phyloP scores from a whole-genome alignment of 2,888 invertebrate species.

The Carterocephalus palaemon region DNA sequence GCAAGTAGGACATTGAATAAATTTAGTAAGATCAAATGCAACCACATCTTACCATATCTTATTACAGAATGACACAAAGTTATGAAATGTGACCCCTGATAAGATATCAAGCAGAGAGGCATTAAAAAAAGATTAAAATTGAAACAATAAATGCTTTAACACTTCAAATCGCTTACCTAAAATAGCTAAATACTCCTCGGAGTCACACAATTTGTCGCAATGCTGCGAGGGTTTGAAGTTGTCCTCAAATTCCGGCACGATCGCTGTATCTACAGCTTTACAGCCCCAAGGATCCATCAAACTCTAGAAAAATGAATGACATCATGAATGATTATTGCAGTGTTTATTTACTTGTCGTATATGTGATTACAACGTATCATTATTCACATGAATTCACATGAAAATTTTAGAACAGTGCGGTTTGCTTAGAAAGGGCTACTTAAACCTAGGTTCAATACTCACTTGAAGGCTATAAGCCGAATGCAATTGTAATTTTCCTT shows the following conservation, averaged over 20 bases:
- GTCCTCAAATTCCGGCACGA: constrained; percentile 75
- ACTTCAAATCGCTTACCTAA: constrained; percentile 78
- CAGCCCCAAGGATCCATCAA: constrained; percentile 77
- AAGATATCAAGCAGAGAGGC: constrained; percentile 19
- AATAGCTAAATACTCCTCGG: constrained; percentile 81
- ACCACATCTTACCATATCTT: not conserved
- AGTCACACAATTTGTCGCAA: constrained; percentile 76
- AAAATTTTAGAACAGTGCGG: constrained; percentile 1
- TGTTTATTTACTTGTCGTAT: constrained; percentile 22
- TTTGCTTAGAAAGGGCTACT: constrained; percentile 11
- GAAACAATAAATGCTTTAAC: constrained; percentile 1
- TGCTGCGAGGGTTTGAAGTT: constrained; percentile 69
- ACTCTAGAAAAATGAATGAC: constrained; percentile 39
- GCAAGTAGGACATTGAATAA: too few relatives aligned
- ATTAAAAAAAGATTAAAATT: constrained; percentile 16
- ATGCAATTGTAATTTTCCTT: constrained; percentile 25
- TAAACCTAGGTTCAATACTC: constrained; percentile 23
- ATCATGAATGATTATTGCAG: constrained; percentile 1
- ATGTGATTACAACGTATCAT: too few relatives aligned
- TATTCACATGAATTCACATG: not conserved
- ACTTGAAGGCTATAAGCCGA: constrained; percentile 36
- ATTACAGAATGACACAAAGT: constrained; percentile 12
- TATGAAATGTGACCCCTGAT: constrained; percentile 26
- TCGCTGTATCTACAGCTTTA: constrained; percentile 46
- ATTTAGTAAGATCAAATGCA: not conserved